phyloP scores from a whole-genome alignment of 2,797 vertebrate species.

The Oceanodroma leucorhoa region DNA sequence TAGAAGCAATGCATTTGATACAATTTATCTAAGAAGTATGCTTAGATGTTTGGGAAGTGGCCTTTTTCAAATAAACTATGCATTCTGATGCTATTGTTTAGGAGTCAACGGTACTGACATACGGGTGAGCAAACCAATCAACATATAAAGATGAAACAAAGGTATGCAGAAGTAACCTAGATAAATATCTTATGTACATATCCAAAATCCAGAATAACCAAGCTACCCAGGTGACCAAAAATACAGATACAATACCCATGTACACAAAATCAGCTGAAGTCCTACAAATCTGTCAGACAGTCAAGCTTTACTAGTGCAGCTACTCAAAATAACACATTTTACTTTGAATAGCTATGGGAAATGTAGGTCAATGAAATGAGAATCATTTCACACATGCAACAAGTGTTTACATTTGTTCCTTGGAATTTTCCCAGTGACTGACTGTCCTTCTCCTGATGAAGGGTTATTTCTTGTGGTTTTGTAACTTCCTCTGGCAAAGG shows the following conservation, averaged over 20 bases:
- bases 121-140: not conserved
- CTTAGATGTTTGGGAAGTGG: not conserved
- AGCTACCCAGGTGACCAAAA: not conserved
- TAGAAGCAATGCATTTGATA: not conserved
- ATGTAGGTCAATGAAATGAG: rapidly evolving
- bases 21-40: not conserved
- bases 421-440: not conserved
- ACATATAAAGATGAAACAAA: not conserved
- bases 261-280: not conserved
- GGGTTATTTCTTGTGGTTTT: not conserved
- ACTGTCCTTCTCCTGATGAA: not conserved
- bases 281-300: not conserved
- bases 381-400: not conserved
- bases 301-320: not conserved
- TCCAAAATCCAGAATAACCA: not conserved
- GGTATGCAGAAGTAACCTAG: not conserved
- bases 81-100: not conserved
- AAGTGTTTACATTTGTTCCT: not conserved
- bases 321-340: not conserved
- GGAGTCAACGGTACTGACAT: not conserved
- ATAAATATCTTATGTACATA: not conserved
- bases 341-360: not conserved
- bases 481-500: not conserved
- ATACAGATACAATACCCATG: not conserved
- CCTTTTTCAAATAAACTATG: not conserved